Evolutionary conservation across 2,888 invertebrate species (phyloP), one percentile per base, ranked within the genome.

Genomic region (Pasiphila rectangulata): DNA sequence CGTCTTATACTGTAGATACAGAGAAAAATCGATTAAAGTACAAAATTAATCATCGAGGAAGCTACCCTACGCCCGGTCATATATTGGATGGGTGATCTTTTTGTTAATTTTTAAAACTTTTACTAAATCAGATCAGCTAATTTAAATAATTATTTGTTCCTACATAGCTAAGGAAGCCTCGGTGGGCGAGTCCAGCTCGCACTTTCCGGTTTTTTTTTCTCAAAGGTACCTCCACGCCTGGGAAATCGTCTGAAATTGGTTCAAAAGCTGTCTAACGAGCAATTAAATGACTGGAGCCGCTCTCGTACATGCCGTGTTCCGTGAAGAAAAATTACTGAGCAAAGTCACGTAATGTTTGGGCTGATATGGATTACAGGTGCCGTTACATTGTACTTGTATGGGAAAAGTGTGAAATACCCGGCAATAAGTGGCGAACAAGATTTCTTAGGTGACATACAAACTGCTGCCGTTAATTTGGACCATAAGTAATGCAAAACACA

Each of bases 351-450:
- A 59, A 59, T 54, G 46, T 52, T 44, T 35, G 37, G 19, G 38
- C 46, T 40, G 51, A 55, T 55, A 55, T 46, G 46, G 53, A 42
- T 46, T 51, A 39, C 44, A 58, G 57, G 59, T 72, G 63, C 81
- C 79, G 81, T 81, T 80, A 79, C 59, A 61, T 67, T 4, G 69
- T 74, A 71, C 58, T 61, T 67, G 63, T 61, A 72, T 75, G 79
- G 70, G 79, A 80, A 79, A 77, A 79, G 76, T 82, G 77, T 75
- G 73, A 79, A 79, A 74, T 73, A 75, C 38, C 20, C 54, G 23
- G 76, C 58, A 66, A 73, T 75, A 70, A 70, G 77, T 75, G 74
- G 77, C 38, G 32, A 27, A 47, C 24, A 32, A 13, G 13, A 7
- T 7, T 13, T 37, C 39, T 13, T 35, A 34, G 24, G 29, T 35